These are phyloP conservation scores for Saccostrea echinata DNA, from an alignment of 1,140 invertebrate species.

Conservation along the genomic window DNA sequence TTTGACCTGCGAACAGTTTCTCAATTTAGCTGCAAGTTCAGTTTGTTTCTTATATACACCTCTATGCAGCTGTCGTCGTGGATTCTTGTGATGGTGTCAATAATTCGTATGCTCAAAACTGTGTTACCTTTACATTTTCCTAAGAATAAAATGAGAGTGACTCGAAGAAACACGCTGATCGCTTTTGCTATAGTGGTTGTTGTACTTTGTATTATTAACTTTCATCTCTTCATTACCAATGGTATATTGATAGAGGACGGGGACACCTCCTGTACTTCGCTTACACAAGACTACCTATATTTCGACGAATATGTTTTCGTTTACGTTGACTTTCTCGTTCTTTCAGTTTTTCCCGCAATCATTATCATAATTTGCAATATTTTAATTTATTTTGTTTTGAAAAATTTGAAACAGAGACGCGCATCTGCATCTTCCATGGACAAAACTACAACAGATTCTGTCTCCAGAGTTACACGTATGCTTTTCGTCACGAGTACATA, in stretches of 20 bases:
- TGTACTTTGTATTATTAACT: conserved; percentile 38
- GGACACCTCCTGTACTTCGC: conserved; percentile 25
- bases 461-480: conserved; percentile 53
- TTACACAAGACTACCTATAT: not conserved
- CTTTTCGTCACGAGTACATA: conserved; percentile 52
- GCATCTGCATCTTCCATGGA: conserved; percentile 1
- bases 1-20: conserved; percentile 54
- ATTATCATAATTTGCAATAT: conserved; percentile 52
- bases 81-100: conserved; percentile 58
- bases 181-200: conserved; percentile 17
- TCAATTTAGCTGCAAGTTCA: conserved; percentile 55
- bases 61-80: conserved; percentile 60
- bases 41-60: conserved; percentile 59
- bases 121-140: conserved; percentile 42
- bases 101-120: conserved; percentile 59
- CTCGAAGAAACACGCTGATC: conserved; percentile 36
- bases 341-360: conserved; percentile 50
- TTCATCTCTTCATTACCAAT: conserved; percentile 58
- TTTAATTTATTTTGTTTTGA: conserved; percentile 39
- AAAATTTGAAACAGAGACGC: conserved; percentile 13
- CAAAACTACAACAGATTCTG: not conserved
- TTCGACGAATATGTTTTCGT: conserved; percentile 60
- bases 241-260: conserved; percentile 21
- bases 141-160: conserved; percentile 41
- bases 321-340: conserved; percentile 52